Evolutionary conservation across 1,140 invertebrate species (phyloP), one percentile per base, ranked within the genome.

Genomic region (Tetramorium alpestre): DNA sequence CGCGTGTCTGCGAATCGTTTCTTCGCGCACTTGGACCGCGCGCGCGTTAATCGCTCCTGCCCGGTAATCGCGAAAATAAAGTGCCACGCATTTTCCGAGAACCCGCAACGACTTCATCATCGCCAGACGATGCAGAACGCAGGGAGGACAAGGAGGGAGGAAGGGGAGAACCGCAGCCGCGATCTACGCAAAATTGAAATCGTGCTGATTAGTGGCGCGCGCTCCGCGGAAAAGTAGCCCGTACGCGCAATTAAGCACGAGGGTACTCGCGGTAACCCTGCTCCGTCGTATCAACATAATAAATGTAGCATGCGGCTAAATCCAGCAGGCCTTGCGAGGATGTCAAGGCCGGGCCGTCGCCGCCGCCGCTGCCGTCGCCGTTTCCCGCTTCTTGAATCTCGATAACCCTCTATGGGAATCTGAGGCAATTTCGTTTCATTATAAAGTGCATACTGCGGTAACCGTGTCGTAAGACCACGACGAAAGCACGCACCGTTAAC

Each of bases 321-420:
- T 73, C 22, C 80, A 47, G 11, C 58, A 69, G 77, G 64, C 58
- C 51, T 67, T 28, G 65, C 51, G 76, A 73, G 41, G 80, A 28
- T 89, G 87, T 88, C 87, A 89, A 88, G 87, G 88, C 51, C 80
- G 51, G 44, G n/a, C 54, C 2, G 22, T 44, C 41, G 2, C 28
- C 28, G 28, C 62, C 41, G 33, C 0, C n/a, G 28, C 2, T 2
- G 2, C 28, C 28, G 28, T 33, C 28, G 33, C 33, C 49, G 54
- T 18, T 38, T 49, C 49, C 28, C 18, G 13, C 18, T 60, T 51
- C 78, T 44, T 33, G 49, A 47, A 75, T 77, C 80, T 85, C 47
- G 81, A 77, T 87, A 65, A 41, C 33, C 62, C 25, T 22, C 38
- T 16, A 56, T 33, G 87, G 64, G 44, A 58, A 81, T 44, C 56